These are phyloP conservation scores for Ectropis crepuscularia DNA, from an alignment of 2,888 invertebrate genomes.

Conservation along the genomic window DNA sequence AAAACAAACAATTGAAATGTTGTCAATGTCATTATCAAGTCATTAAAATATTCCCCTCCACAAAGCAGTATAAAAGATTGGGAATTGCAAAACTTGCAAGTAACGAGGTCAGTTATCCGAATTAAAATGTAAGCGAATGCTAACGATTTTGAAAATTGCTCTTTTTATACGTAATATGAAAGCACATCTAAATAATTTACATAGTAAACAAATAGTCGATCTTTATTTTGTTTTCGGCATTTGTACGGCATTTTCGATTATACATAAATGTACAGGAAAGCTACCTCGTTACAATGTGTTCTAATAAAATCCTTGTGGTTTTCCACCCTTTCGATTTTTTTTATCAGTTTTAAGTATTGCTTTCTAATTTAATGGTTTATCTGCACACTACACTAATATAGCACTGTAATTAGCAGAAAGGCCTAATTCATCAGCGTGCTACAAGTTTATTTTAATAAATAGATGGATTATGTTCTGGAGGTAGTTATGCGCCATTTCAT, in stretches of 20 bases:
- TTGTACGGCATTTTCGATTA: not conserved
- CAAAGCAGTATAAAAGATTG: not conserved
- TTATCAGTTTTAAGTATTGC: not conserved
- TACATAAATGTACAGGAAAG: too few species aligned
- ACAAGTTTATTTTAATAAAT: not conserved
- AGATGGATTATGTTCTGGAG: not conserved
- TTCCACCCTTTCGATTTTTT: too few species aligned
- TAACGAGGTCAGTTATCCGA: not conserved
- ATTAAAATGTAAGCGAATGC: not conserved
- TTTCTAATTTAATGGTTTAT: not conserved
- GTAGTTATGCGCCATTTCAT: too few species aligned
- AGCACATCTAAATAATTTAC: not conserved
- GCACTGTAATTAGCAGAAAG: not conserved
- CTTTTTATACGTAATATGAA: not conserved
- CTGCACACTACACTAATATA: not conserved
- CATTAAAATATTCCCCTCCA: conserved; percentile 13
- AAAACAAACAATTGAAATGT: conserved; percentile 45
- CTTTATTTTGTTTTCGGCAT: too few species aligned
- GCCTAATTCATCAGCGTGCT: not conserved
- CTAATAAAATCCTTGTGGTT: too few species aligned
- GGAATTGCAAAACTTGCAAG: too few species aligned
- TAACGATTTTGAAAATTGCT: not conserved
- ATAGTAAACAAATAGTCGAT: too few species aligned
- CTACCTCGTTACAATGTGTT: too few species aligned
- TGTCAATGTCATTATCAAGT: conserved; percentile 9